These are phyloP conservation scores for Dryococelus australis DNA, from an alignment of 2,888 invertebrate species.

Conservation along the genomic window DNA sequence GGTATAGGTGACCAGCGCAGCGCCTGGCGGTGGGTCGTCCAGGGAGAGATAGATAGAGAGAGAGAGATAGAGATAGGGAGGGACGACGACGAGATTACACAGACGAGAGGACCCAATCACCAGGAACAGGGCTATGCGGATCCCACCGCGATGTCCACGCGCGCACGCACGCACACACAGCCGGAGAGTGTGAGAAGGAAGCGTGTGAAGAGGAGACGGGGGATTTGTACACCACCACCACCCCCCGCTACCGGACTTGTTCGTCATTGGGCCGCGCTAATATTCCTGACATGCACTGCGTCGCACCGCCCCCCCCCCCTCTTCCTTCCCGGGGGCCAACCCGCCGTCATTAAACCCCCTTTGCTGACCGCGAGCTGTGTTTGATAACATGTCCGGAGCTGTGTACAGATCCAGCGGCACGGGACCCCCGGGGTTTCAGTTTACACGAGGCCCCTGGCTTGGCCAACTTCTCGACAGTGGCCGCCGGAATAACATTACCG, in stretches of 20 bases:
- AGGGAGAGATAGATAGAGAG: neutral
- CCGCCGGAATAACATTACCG: neutral
- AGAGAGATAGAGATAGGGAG: neutral
- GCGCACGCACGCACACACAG: no score
- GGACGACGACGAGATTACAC: neutral
- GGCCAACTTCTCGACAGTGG: neutral
- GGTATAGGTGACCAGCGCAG: no score
- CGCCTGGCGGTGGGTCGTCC: neutral
- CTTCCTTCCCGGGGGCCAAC: neutral
- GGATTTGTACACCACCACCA: neutral
- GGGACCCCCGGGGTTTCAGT: neutral
- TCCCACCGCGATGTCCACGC: no score
- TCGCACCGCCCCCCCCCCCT: neutral
- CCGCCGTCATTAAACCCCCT: slow-evolving; percentile 17
- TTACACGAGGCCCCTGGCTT: neutral
- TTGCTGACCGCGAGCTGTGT: slow-evolving; percentile 6
- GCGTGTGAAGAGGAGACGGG: neutral
- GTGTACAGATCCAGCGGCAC: slow-evolving; percentile 23
- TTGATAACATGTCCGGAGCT: slow-evolving; percentile 26
- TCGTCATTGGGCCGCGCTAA: slow-evolving; percentile 42
- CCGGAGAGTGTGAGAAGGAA: neutral
- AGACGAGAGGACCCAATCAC: neutral
- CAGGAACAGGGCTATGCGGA: neutral
- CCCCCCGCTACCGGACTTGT: slow-evolving; percentile 17
- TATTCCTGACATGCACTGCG: slow-evolving; percentile 38